phyloP scores from a whole-genome alignment of 2,113 vertebrate genomes.

The Cygnus buccinator region DNA sequence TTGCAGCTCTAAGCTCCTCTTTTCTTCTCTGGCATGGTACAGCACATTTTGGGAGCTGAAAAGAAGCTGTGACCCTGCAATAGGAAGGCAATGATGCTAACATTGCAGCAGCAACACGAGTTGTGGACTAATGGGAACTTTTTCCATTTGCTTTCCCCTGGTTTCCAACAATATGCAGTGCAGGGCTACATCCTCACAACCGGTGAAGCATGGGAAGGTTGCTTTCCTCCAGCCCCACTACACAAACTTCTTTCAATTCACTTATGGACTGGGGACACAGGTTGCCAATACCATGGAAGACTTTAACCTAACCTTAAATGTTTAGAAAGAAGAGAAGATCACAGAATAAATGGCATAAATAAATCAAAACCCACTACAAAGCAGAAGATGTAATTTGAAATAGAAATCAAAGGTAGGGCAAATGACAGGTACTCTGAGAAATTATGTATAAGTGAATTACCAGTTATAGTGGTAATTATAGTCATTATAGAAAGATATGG shows the following conservation, averaged over 20 bases:
- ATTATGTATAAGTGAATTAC: background rate
- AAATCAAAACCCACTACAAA: background rate
- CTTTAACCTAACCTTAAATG: background rate
- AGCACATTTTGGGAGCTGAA: background rate
- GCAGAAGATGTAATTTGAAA: background rate
- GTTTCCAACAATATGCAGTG: background rate
- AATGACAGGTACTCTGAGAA: background rate
- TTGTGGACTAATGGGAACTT: background rate
- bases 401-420: background rate
- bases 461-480: background rate
- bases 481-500: no score
- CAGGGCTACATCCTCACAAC: background rate
- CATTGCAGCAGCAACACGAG: background rate
- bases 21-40: background rate
- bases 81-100: background rate
- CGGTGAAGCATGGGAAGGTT: background rate
- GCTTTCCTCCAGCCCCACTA: background rate
- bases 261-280: background rate
- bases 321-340: background rate
- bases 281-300: background rate
- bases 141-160: background rate
- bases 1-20: background rate
- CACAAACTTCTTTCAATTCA: background rate
- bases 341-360: conserved; percentile 7
- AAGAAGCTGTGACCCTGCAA: background rate